A percentile compares a stretch with the other conserved stretches of the same genome.
Evolutionary conservation across 2,113 vertebrate species (phyloP).

Genomic region (Typhlomys cinereus): DNA sequence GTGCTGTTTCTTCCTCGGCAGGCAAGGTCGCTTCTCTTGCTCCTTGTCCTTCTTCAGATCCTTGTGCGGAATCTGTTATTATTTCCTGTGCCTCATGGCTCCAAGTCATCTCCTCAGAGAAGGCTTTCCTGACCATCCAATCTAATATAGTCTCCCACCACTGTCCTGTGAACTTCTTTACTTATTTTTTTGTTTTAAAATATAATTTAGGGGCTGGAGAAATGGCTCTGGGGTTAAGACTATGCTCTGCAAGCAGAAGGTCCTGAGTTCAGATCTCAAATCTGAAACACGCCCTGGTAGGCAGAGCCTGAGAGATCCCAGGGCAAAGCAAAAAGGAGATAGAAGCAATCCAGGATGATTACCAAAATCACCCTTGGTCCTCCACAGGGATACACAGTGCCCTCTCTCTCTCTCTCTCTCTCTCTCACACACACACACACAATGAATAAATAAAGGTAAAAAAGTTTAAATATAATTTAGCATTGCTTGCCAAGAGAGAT

Average conservation of each 20-base stretch:
- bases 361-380: no score
- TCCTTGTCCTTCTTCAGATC: background rate
- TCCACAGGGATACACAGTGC: no score
- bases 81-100: background rate
- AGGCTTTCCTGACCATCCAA: background rate
- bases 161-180: background rate
- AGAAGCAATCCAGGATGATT: no score
- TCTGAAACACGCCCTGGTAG: no score
- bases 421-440: no score
- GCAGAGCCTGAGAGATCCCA: no score
- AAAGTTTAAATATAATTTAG: background rate
- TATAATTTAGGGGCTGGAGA: background rate
- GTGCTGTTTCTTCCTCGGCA: background rate
- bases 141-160: background rate
- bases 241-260: no score
- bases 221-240: no score
- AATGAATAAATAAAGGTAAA: no score
- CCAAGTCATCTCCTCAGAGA: background rate
- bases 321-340: no score
- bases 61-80: background rate
- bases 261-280: no score
- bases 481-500: background rate
- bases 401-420: no score
- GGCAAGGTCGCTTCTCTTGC: background rate
- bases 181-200: background rate